phyloP scores from a whole-genome alignment of 1,140 invertebrate genomes.

The Pseudomyrmex gracilis region DNA sequence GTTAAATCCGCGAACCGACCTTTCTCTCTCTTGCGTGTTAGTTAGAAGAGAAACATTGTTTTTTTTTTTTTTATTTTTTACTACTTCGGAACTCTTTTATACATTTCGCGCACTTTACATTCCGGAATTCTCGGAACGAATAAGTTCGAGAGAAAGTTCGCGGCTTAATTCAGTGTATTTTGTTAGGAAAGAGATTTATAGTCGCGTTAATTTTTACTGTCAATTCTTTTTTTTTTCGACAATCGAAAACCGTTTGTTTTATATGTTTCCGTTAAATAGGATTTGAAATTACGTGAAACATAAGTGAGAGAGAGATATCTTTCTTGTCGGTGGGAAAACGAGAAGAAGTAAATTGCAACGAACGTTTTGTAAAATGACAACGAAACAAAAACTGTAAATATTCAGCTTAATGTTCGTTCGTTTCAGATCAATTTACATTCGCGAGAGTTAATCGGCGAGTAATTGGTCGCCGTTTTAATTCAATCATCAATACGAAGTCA shows the following conservation, averaged over 20 bases:
- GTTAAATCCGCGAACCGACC: not conserved
- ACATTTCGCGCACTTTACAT: not conserved
- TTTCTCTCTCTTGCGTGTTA: not conserved
- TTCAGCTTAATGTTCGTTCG: constrained; percentile 21
- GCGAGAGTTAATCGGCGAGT: constrained; percentile 50
- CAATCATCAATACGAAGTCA: constrained; percentile 49
- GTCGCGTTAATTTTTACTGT: not conserved
- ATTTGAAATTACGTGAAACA: constrained; percentile 12
- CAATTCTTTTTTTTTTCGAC: not conserved
- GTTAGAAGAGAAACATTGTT: not conserved
- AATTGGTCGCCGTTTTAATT: constrained; percentile 59
- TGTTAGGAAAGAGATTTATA: not conserved
- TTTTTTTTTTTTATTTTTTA: not conserved
- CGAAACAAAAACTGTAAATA: constrained; percentile 44
- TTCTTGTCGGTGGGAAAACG: not conserved
- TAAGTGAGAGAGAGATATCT: too few species aligned
- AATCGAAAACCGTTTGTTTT: not conserved
- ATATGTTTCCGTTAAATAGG: not conserved
- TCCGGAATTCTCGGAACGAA: not conserved
- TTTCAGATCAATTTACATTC: constrained; percentile 46
- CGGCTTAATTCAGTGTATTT: not conserved
- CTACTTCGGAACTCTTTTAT: not conserved
- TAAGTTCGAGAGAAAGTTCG: not conserved
- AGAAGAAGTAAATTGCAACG: not conserved
- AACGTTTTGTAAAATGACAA: constrained; percentile 33